Percentiles rank a stretch among this genome's conserved stretches.
These are phyloP conservation scores for Caenorhabditis sp. DNA, from an alignment of 2,888 invertebrate species.

Conservation along the genomic window DNA sequence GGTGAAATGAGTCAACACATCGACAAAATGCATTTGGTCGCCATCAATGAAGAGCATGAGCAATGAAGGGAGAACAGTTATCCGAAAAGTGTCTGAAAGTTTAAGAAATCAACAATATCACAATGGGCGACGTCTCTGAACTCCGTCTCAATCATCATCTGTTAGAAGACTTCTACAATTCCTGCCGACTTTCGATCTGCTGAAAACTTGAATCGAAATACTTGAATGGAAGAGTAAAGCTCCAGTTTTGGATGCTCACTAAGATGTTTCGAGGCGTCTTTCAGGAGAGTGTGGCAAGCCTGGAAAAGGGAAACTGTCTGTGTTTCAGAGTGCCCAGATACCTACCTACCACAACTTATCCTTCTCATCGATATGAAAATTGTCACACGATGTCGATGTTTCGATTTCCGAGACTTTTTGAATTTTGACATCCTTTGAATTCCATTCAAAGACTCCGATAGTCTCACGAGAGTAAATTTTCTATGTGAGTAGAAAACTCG, in stretches of 20 bases:
- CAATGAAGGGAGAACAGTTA: too few species aligned
- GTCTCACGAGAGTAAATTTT: slow-evolving; percentile 23
- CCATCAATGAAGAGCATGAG: too few species aligned
- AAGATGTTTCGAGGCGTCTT: slow-evolving; percentile 56
- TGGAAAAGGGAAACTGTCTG: too few species aligned
- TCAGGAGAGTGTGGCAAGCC: slow-evolving; percentile 68
- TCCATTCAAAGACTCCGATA: slow-evolving; percentile 62
- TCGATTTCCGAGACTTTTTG: slow-evolving; percentile 40
- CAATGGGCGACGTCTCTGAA: slow-evolving; percentile 62
- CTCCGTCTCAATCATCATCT: slow-evolving; percentile 66
- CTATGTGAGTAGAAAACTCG: not conserved
- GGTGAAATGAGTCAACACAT: too few species aligned
- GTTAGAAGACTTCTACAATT: slow-evolving; percentile 59
- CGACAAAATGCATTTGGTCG: too few species aligned
- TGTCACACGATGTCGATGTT: slow-evolving; percentile 63
- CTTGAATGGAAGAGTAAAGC: slow-evolving; percentile 63
- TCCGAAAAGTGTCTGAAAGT: slow-evolving; percentile 10
- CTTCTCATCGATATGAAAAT: slow-evolving; percentile 66
- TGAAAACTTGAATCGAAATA: slow-evolving; percentile 65
- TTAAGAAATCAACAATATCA: slow-evolving; percentile 37
- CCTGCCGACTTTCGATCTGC: slow-evolving; percentile 52
- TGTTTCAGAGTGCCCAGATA: not conserved
- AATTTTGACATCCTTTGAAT: slow-evolving; percentile 20
- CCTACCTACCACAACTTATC: slow-evolving; percentile 66
- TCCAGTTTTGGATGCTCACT: slow-evolving; percentile 30